phyloP scores from a whole-genome alignment of 2,888 invertebrate species.

The Acanthosepion esculentum region DNA sequence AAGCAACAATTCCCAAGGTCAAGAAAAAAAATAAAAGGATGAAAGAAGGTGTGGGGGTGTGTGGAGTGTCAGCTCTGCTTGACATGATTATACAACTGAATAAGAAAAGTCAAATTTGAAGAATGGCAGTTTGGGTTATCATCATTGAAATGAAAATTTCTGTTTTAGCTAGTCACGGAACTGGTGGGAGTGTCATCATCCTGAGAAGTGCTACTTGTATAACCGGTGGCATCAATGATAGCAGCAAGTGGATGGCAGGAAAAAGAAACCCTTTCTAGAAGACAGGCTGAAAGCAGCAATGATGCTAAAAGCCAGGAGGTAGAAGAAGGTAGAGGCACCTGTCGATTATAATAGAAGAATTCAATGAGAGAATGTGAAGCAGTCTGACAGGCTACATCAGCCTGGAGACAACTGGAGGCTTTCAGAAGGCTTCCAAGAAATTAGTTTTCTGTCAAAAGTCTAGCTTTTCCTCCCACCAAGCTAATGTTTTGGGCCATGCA shows the following conservation, averaged over 20 bases:
- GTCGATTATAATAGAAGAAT: constrained; percentile 15
- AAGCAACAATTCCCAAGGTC: neutral
- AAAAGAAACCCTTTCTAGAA: neutral
- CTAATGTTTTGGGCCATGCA: neutral
- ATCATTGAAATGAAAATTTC: neutral
- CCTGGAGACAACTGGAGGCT: constrained; percentile 4
- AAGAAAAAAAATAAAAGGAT: neutral
- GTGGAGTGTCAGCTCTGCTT: neutral
- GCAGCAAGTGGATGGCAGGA: neutral
- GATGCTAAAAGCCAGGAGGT: constrained; percentile 8
- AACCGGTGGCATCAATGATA: neutral
- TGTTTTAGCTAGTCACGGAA: neutral
- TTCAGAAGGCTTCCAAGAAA: neutral
- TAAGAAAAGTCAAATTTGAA: neutral
- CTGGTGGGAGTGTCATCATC: neutral
- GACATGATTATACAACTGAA: neutral
- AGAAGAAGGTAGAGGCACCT: constrained; percentile 25
- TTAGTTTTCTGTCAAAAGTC: neutral
- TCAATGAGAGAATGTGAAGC: constrained; percentile 8
- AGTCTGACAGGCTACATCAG: constrained; percentile 33
- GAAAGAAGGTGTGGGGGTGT: too few species aligned
- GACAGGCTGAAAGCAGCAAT: constrained; percentile 23
- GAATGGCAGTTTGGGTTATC: neutral
- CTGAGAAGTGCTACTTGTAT: neutral
- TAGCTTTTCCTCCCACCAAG: neutral